Evolutionary conservation across 1,140 invertebrate genomes (phyloP), one percentile per base, ranked within the genome.

Genomic region (Ceratoteleas bidentatus): DNA sequence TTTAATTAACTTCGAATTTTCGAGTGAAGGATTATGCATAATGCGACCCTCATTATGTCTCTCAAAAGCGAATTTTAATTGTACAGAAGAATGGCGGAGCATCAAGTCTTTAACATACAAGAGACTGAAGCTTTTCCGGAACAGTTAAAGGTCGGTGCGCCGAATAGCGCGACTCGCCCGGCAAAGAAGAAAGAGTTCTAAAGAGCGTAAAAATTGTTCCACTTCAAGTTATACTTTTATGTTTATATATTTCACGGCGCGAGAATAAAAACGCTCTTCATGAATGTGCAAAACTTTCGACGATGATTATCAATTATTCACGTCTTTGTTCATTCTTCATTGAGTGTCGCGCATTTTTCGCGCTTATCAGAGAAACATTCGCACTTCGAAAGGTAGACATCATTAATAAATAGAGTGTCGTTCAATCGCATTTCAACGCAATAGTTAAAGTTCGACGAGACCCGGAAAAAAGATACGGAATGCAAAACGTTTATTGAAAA

Each of bases 101-200:
- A 65, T 64, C 36, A 43, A 57, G 58, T 40, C 56, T 66, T 58
- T 52, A 64, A 52, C 43, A 43, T 60, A 57, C 50, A 49, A 64
- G 56, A 66, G 53, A 54, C 52, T 54, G 34, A 43, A 57, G 73
- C 66, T 68, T 74, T 82, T 74, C 56, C 52, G 68, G 69, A 74
- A 76, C 72, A 72, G 79, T 76, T 75, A 61, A 52, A 82, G 73
- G 73, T 81, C 66, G 50, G 54, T 66, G 61, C 61, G 52, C 79
- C 72, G 72, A 32, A 45, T 84, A 79, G 77, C 77, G 64, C 58
- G 70, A 54, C 75, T 79, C 80, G 69, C 69, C 79, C 43, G 64
- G 68, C 61, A 64, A 60, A 58, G 69, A 66, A 58, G 49, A 58
- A 43, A 40, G 36, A 62, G 61, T 60, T 62, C 40, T 58, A 62